Percentiles rank a stretch among this genome's conserved stretches.
phyloP scores from a whole-genome alignment of 2,888 invertebrate genomes.

The Epinotia ramella region DNA sequence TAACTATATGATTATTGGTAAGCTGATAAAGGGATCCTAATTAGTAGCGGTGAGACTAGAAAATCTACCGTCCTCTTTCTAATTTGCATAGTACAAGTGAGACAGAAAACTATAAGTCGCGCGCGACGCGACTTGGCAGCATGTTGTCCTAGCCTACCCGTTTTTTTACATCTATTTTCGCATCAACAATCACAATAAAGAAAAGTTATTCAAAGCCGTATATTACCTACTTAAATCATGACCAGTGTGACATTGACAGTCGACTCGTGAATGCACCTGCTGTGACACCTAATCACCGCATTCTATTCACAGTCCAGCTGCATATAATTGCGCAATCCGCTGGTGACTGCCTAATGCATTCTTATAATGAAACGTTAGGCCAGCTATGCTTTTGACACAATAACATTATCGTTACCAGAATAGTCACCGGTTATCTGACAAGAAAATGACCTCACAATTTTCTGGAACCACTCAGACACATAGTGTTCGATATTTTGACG shows the following conservation, averaged over 20 bases:
- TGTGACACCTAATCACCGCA: constrained; percentile 13
- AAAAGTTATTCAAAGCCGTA: too few relatives aligned
- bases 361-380: constrained; percentile 29
- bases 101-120: too few relatives aligned
- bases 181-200: too few relatives aligned
- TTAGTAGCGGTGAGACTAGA: neutral
- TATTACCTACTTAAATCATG: constrained; percentile 7
- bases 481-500: neutral
- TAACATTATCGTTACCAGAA: neutral
- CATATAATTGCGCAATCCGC: constrained; percentile 13
- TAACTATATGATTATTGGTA: constrained; percentile 12
- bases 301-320: constrained; percentile 16
- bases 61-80: too few relatives aligned
- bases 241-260: neutral
- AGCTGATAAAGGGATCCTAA: constrained; percentile 10
- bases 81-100: too few relatives aligned
- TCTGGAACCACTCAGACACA: neutral
- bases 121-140: too few relatives aligned
- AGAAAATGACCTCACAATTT: neutral
- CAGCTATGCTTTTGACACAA: neutral
- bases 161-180: neutral
- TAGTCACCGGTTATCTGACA: neutral
- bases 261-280: constrained; percentile 6
- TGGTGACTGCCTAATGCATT: constrained; percentile 15
- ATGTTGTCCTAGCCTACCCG: too few relatives aligned